These are phyloP conservation scores for Drosophila nebulosa DNA, from an alignment of 1,140 invertebrate species.

Conservation along the genomic window DNA sequence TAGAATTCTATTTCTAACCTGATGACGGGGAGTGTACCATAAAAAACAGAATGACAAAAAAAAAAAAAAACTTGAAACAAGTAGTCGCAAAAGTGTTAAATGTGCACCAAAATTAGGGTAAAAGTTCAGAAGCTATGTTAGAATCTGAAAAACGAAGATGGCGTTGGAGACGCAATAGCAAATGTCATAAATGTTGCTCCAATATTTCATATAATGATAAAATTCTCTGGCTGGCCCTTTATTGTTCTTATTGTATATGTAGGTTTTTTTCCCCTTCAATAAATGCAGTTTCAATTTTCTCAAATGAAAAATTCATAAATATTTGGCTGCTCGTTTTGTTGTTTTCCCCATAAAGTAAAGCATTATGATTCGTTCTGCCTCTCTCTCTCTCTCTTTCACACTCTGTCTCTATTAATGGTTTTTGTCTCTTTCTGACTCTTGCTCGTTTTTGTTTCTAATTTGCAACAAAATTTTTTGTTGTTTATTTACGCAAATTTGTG, in stretches of 20 bases:
- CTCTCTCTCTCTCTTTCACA: neutral
- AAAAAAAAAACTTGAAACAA: no score
- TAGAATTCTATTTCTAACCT: no score
- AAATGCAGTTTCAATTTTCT: neutral
- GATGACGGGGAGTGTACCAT: no score
- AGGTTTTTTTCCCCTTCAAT: neutral
- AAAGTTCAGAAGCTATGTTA: neutral
- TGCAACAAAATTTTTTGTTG: constrained; percentile 67
- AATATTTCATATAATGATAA: neutral
- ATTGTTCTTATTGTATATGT: neutral
- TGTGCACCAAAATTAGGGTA: neutral
- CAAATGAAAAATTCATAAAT: neutral
- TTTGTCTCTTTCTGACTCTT: neutral
- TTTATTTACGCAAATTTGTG: constrained; percentile 76
- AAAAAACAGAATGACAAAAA: no score
- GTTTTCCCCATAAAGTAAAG: constrained; percentile 21
- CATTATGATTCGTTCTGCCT: constrained; percentile 30
- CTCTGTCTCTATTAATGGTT: neutral
- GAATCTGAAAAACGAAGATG: neutral
- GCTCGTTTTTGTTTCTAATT: constrained; percentile 38
- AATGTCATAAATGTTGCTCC: neutral
- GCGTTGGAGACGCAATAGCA: neutral
- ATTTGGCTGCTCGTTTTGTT: constrained; percentile 24
- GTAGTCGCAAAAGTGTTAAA: no score
- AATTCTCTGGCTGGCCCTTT: neutral